Evolutionary conservation across 2,888 invertebrate species (phyloP).

Genomic region (Latrodectus elegans): DNA sequence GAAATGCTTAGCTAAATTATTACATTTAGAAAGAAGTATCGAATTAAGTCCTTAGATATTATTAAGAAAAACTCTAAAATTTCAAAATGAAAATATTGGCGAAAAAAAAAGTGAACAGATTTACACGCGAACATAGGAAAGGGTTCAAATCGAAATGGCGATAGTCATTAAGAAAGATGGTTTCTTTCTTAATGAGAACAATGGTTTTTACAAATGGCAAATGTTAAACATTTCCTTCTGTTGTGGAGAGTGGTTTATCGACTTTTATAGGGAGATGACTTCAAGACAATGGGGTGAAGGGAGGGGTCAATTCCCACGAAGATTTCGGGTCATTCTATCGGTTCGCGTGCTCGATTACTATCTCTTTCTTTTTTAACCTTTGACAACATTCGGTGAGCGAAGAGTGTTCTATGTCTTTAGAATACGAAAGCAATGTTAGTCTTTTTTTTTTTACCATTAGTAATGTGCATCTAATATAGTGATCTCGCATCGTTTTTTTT

Average conservation of each 20-base stretch:
- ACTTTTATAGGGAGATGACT: neutral
- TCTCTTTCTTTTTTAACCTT: slow-evolving; percentile 27
- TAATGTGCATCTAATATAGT: too few relatives aligned
- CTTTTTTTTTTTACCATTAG: too few relatives aligned
- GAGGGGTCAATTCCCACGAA: slow-evolving; percentile 65
- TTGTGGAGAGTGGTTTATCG: slow-evolving; percentile 40
- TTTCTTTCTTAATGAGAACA: slow-evolving; percentile 18
- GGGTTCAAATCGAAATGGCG: neutral
- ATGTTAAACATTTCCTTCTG: slow-evolving; percentile 23
- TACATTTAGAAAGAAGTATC: too few relatives aligned
- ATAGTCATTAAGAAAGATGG: neutral
- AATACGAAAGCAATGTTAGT: too few relatives aligned
- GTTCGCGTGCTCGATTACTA: slow-evolving; percentile 51
- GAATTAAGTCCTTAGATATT: too few relatives aligned
- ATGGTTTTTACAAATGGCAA: slow-evolving; percentile 35
- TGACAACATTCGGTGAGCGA: neutral
- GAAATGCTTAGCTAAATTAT: too few relatives aligned
- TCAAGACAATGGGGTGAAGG: slow-evolving; percentile 41
- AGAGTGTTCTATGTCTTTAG: neutral
- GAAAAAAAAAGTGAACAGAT: too few relatives aligned
- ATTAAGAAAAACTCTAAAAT: too few relatives aligned
- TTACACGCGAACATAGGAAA: neutral
- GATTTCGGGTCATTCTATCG: slow-evolving; percentile 49
- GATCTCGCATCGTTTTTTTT: too few relatives aligned
- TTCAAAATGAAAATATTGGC: too few relatives aligned